Evolutionary conservation across 23 tunicate species (phyloP), one percentile per base, ranked within the genome.

Genomic region (Phallusia fumigata): DNA sequence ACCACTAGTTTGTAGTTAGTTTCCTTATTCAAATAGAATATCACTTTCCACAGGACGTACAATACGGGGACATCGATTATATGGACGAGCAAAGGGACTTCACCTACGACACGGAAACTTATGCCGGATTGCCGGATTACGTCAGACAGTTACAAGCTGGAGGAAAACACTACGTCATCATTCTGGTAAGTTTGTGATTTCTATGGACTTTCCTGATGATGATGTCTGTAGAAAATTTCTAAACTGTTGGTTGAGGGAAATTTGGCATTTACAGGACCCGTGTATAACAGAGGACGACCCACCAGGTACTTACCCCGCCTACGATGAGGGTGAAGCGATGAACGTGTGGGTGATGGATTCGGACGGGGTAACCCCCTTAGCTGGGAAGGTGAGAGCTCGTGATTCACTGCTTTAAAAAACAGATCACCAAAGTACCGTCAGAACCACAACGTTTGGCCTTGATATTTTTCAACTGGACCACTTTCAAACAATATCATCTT

Each of bases 41-140:
- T 3, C 28, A 36, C 10, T 12, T 65, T 12, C 53, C 34, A 13
- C 77, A 97, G 94, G 99, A 97, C 75, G 97, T 97, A 0, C 99
- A 97, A 84, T 97, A 97, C 52, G 99, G 94, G 40, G 99, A 97
- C 82, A 97, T 97, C 65, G 99, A 97, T 80, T 97, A 97, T 82
- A 97, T 97, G 99, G 95, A 97, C 84, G 97, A 94, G 33, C 97
- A 88, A 79, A 77, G 97, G 19, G 99, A 97, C 79, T 97, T 97
- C 82, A 97, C 99, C 0, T 85, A 88, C 86, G 95, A 89, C 82
- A 73, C 32, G 5, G 79, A 72, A 31, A 92, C 74, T 19, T 97
- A 92, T 80, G 85, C 76, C 6, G 99, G 96, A 30, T 81, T 96
- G 28, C 93, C 90, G 0, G 90, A 94, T 50, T 94, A 85, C 79